phyloP scores from a whole-genome alignment of 2,888 invertebrate genomes.

The Chrysodeixis includens region DNA sequence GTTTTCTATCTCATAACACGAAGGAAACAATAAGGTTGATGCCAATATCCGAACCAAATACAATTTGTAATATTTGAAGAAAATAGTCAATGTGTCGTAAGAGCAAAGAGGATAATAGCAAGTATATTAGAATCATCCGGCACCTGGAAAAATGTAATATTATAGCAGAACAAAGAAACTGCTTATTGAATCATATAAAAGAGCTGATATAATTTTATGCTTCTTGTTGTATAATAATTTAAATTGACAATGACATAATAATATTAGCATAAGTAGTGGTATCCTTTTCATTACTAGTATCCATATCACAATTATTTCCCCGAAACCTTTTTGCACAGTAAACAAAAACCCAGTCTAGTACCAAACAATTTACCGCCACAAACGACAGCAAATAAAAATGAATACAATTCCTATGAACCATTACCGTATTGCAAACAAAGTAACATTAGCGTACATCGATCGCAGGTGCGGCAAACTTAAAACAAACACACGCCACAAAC shows the following conservation, averaged over 20 bases:
- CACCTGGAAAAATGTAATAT: not conserved
- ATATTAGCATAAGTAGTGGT: too few species aligned
- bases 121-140: not conserved
- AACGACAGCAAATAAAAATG: not conserved
- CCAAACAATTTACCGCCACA: not conserved
- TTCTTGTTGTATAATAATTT: too few species aligned
- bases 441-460: constrained; percentile 14
- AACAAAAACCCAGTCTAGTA: not conserved
- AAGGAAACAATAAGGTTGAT: constrained; percentile 15
- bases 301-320: too few species aligned
- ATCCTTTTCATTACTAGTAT: too few species aligned
- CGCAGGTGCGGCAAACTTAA: constrained; percentile 19
- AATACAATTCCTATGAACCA: not conserved
- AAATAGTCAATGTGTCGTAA: not conserved
- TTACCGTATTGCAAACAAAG: not conserved
- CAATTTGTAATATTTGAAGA: constrained; percentile 6
- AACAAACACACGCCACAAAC: constrained; percentile 3
- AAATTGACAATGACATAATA: too few species aligned
- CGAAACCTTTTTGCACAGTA: not conserved
- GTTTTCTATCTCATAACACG: constrained; percentile 25
- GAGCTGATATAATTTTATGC: too few species aligned
- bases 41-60: not conserved
- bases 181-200: too few species aligned
- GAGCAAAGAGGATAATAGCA: not conserved
- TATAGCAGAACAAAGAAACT: not conserved